Evolutionary conservation across 1,140 invertebrate genomes (phyloP).

Genomic region (Aphis gossypii): DNA sequence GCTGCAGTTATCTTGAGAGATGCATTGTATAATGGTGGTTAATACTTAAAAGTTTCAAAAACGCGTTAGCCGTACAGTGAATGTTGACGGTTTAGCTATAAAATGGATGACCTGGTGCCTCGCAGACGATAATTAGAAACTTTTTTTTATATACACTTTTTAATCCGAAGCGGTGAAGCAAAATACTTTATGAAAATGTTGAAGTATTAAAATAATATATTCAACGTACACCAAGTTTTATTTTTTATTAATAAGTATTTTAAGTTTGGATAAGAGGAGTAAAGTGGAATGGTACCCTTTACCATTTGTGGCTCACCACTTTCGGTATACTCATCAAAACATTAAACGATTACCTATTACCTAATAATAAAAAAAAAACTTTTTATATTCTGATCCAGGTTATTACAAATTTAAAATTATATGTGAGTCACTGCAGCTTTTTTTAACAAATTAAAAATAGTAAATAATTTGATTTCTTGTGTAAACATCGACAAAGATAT

Average conservation of each 20-base stretch:
- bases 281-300: background rate
- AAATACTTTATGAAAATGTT: background rate
- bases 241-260: background rate
- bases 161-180: background rate
- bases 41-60: background rate
- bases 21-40: background rate
- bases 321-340: background rate
- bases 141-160: background rate
- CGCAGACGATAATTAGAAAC: background rate
- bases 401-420: background rate
- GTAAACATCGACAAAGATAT: too few species aligned
- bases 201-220: conserved; percentile 18
- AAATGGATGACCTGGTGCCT: background rate
- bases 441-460: too few species aligned
- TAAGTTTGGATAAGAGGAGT: background rate
- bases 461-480: too few species aligned
- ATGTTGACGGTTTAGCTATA: background rate
- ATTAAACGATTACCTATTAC: background rate
- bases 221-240: background rate
- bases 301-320: background rate
- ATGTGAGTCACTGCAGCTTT: background rate
- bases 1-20: background rate
- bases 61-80: too few species aligned
- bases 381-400: background rate
- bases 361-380: background rate